Conservation (phyloP, 2,888 invertebrate genomes). For the Drosophila kanekoi region DNA sequence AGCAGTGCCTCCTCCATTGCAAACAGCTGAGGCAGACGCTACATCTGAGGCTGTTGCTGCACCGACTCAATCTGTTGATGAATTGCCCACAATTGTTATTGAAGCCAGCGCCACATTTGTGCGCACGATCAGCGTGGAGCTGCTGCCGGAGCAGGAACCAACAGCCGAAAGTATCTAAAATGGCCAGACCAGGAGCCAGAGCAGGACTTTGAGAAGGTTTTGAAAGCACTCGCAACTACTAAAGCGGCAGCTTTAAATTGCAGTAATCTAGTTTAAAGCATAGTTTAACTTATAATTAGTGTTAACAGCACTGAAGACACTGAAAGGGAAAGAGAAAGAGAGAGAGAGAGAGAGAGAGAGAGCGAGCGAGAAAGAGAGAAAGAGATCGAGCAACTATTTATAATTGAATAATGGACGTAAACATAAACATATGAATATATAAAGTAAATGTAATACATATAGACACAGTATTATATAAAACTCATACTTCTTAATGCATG, state of each 20-base stretch:
- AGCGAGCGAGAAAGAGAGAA: constrained; percentile 23
- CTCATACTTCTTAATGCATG: constrained; percentile 69
- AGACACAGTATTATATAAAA: constrained; percentile 71
- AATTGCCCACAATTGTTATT: constrained; percentile 73
- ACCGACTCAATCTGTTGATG: constrained; percentile 20
- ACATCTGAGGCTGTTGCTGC: constrained; percentile 14
- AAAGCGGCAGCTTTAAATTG: constrained; percentile 81
- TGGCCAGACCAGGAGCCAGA: neutral
- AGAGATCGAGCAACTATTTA: constrained; percentile 57
- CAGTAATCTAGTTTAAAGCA: constrained; percentile 74
- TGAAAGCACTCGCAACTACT: constrained; percentile 73
- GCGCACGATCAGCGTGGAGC: constrained; percentile 58
- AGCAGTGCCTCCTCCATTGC: constrained; percentile 19
- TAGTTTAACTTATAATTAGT: constrained; percentile 76
- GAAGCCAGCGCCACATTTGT: constrained; percentile 75
- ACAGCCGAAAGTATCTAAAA: constrained; percentile 37
- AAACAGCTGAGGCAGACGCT: constrained; percentile 15
- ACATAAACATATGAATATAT: constrained; percentile 40
- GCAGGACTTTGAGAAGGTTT: constrained; percentile 24
- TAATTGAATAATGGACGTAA: constrained; percentile 46
- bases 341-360: constrained; percentile 43
- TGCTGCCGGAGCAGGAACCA: constrained; percentile 16
- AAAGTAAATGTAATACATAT: constrained; percentile 60
- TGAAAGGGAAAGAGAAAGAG: neutral
- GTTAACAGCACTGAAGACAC: constrained; percentile 73